A percentile compares a stretch with the other conserved stretches of the same genome.
Conservation (phyloP, 1,140 invertebrate species). For the Chionoecetes opilio region DNA sequence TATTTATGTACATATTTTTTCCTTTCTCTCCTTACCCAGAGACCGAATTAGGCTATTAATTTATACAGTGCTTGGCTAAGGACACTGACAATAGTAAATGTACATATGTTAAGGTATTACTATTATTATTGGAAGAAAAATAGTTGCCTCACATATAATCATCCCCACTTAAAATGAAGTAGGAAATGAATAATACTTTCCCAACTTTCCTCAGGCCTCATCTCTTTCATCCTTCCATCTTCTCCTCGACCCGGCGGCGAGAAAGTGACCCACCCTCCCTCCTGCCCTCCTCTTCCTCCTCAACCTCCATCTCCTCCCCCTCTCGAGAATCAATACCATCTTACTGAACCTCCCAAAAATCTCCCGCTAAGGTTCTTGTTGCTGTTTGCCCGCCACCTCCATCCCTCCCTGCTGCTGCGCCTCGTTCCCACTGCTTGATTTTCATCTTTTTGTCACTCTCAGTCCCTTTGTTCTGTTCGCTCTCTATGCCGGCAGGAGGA, state of each 20-base stretch:
- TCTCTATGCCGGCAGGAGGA: neutral
- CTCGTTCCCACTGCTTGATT: neutral
- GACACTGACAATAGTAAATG: too few relatives aligned
- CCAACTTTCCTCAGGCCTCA: slow-evolving; percentile 43
- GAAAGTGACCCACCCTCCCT: slow-evolving; percentile 37
- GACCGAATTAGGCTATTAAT: too few relatives aligned
- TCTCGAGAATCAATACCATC: slow-evolving; percentile 47
- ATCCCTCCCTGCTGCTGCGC: neutral
- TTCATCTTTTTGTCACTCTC: neutral
- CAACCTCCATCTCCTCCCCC: neutral
- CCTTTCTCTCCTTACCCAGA: too few relatives aligned
- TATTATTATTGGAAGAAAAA: too few relatives aligned
- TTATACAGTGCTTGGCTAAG: too few relatives aligned
- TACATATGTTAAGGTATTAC: too few relatives aligned
- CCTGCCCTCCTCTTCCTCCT: neutral
- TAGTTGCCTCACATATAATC: neutral
- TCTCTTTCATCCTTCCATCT: slow-evolving; percentile 39
- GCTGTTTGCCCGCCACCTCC: slow-evolving; percentile 1
- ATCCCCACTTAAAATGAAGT: neutral
- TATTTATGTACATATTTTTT: too few relatives aligned
- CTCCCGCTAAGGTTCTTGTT: neutral
- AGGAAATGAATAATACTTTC: neutral
- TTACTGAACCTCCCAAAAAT: slow-evolving; percentile 22
- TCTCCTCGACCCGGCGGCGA: neutral
- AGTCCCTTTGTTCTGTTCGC: neutral